Evolutionary conservation across 1,140 invertebrate genomes (phyloP), one percentile per base, ranked within the genome.

Genomic region (Drosophila bocqueti): DNA sequence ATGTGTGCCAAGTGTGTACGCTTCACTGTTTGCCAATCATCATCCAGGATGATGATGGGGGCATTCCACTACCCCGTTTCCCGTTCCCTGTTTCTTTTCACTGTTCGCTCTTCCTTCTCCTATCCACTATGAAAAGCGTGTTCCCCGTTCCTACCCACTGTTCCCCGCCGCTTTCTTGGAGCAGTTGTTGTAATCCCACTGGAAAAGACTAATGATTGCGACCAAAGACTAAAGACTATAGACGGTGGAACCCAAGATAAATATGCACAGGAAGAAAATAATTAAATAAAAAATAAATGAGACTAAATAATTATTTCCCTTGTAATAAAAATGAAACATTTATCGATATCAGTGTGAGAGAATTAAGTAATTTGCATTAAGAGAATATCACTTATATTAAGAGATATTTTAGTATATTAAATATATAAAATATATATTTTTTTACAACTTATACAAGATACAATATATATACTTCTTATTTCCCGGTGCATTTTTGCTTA

Each of bases 1-100:
- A 86, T 85, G 79, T 85, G 55, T 81, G 83, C 75, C 82, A 85
- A 81, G 64, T 67, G 72, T 73, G 54, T 40, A 26, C 21, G 21
- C 59, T 69, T 55, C 61, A 59, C 40, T 62, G 65, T 61, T 54
- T 52, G 71, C 38, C 57, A 67, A 61, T 18, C 38, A 61, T 18
- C 36, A 21, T 10, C 3, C 45, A 40, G 38, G 11, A 2, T n/a
- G n/a, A n/a, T n/a, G n/a, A n/a, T n/a, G 29, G 40, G 46, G 57
- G 18, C 45, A 46, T 55, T 80, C 8, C 26, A 50, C n/a, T 31
- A 31, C 26, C 29, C 15, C 34, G n/a, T 18, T 13, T 9, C 34
- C 50, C 34, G n/a, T 21, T 13, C 13, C 34, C 50, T n/a, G 31
- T 47, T 31, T 6, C 31, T 45, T 54, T 52, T 29, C 50, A 18